These are phyloP conservation scores for Helleia helle DNA, from an alignment of 2,888 invertebrate genomes.

Conservation along the genomic window DNA sequence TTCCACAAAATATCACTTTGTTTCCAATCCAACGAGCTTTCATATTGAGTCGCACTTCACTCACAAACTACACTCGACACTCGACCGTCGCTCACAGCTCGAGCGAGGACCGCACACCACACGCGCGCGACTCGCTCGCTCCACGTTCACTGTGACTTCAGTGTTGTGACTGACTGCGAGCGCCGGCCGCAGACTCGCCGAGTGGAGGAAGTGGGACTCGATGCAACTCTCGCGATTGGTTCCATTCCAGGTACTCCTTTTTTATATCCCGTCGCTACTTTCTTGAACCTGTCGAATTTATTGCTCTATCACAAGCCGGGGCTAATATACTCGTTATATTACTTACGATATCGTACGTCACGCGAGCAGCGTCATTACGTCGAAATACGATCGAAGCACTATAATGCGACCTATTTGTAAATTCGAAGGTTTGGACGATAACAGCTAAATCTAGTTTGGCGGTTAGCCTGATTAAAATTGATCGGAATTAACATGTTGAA, in stretches of 20 bases:
- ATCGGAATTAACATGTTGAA: slow-evolving; percentile 1
- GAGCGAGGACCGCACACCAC: background rate
- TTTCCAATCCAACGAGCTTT: slow-evolving; percentile 2
- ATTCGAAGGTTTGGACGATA: slow-evolving; percentile 1
- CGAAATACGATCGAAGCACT: too few species aligned
- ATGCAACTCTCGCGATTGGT: slow-evolving; percentile 7
- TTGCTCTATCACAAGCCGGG: slow-evolving; percentile 3
- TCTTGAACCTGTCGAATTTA: slow-evolving; percentile 16
- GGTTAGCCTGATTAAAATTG: background rate
- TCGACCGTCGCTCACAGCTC: background rate
- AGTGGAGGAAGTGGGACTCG: too few species aligned
- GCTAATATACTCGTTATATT: background rate
- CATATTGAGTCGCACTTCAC: slow-evolving; percentile 5
- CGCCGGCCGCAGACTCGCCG: too few species aligned
- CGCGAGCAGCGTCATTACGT: too few species aligned
- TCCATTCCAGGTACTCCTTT: slow-evolving; percentile 19
- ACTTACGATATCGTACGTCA: too few species aligned
- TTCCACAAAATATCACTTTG: background rate
- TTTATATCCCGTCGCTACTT: slow-evolving; percentile 18
- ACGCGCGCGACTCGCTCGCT: background rate
- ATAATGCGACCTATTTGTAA: too few species aligned
- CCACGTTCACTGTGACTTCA: too few species aligned
- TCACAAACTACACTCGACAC: background rate
- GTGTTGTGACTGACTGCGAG: too few species aligned
- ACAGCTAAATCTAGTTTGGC: slow-evolving; percentile 1